These are phyloP conservation scores for Habrosyne pyritoides DNA, from an alignment of 2,888 invertebrate species.

Conservation along the genomic window DNA sequence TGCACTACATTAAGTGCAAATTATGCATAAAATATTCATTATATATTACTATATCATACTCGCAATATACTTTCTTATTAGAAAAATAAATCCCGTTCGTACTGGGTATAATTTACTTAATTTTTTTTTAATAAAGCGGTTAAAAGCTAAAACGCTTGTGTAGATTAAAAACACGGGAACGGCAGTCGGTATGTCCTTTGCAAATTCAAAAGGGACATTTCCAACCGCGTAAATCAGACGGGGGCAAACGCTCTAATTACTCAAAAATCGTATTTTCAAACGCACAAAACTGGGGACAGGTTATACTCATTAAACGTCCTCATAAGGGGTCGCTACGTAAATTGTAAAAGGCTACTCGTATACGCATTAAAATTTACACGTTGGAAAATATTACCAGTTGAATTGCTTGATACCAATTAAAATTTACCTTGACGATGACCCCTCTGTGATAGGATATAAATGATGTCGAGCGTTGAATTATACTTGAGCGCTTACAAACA, in stretches of 20 bases:
- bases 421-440: constrained; percentile 11
- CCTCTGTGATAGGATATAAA: neutral
- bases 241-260: constrained; percentile 68
- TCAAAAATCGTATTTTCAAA: constrained; percentile 66
- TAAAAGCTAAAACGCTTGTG: constrained; percentile 20
- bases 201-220: constrained; percentile 58
- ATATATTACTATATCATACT: too few species aligned
- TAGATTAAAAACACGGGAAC: constrained; percentile 31
- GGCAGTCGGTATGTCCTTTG: constrained; percentile 40
- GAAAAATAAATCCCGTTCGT: too few species aligned
- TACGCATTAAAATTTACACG: constrained; percentile 49
- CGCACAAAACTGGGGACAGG: constrained; percentile 57
- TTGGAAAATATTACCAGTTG: constrained; percentile 28
- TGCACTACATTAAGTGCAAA: constrained; percentile 15
- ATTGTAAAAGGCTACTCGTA: constrained; percentile 51
- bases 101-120: neutral
- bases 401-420: constrained; percentile 1
- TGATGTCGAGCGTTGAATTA: neutral
- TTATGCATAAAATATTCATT: constrained; percentile 26
- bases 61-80: too few species aligned
- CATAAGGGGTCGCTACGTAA: constrained; percentile 35
- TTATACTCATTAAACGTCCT: constrained; percentile 60
- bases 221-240: constrained; percentile 56
- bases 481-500: neutral
- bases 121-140: neutral